phyloP scores from a whole-genome alignment of 1,140 invertebrate genomes.

The Trichonephila clavata region DNA sequence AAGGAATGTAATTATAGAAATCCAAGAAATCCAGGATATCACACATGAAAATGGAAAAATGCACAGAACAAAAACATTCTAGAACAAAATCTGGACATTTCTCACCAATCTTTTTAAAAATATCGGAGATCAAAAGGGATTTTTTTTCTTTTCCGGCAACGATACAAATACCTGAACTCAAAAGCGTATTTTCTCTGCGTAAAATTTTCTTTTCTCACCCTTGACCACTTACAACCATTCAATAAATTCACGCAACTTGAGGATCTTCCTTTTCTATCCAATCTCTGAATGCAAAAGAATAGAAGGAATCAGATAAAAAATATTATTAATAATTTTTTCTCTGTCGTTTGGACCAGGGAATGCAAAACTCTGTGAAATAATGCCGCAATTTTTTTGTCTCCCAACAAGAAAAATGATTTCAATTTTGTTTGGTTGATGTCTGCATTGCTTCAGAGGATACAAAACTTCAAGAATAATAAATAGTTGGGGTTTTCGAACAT shows the following conservation, averaged over 20 bases:
- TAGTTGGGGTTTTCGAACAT: background rate
- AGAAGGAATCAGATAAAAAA: background rate
- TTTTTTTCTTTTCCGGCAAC: background rate
- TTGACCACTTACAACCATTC: conserved; percentile 13
- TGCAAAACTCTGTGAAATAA: background rate
- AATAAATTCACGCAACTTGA: background rate
- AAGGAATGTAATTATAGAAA: background rate
- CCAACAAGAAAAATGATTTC: background rate
- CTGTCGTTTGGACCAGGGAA: background rate
- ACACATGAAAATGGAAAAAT: background rate
- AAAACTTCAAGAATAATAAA: conserved; percentile 34
- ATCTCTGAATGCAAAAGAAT: background rate
- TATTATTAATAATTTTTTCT: background rate
- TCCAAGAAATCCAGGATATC: background rate
- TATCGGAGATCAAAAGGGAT: conserved; percentile 7
- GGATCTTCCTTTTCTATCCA: background rate
- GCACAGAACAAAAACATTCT: background rate
- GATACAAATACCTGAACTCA: background rate
- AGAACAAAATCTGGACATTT: background rate
- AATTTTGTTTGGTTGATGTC: conserved; percentile 19
- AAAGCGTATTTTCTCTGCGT: background rate
- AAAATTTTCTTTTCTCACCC: background rate
- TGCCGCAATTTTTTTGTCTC: background rate
- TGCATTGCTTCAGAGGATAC: conserved; percentile 8
- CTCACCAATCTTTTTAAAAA: conserved; percentile 20